Evolutionary conservation across 2,888 invertebrate genomes (phyloP), one percentile per base, ranked within the genome.

Genomic region (Phytoseiulus persimilis): DNA sequence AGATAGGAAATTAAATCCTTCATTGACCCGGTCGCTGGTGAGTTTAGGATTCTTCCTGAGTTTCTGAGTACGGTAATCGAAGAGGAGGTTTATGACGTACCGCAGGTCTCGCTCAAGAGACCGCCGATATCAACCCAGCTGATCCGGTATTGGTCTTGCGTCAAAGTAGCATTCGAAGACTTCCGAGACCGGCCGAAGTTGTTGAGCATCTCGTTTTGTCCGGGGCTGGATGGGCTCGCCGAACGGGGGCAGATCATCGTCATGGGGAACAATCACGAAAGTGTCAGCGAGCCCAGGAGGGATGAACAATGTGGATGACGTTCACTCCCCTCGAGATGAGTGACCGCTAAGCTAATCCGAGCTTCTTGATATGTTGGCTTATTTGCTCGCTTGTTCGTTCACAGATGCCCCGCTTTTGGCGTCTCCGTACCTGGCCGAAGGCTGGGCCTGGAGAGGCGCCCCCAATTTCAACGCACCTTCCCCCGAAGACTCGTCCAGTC

Each of bases 371-470:
- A 23, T 65, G 28, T 65, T 65, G 65, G 65, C 65, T 65, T 65
- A 65, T 65, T 65, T 65, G 65, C 65, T 65, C 65, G 65, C 65
- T 65, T 65, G 2, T 65, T 65, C 18, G 14, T 28, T 28, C 65
- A 65, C 65, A 65, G 65, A 65, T 65, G 65, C 65, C 65, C 65
- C 65, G 65, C 39, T 87, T 32, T 45, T 87, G 45, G 45, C 87
- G 3, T 87, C 87, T 11, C 87, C 87, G n/a, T 87, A 87, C 32
- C 33, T 87, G 11, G 87, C 33, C 18, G 87, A 87, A 33, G 33
- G 33, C 32, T 87, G 87, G 87, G 87, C 87, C 32, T 87, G 87
- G 87, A 31, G 39, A 23, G 39, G 39, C n/a, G 87, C 87, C 32
- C 32, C 87, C n/a, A 87, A 87, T 87, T 45, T 87, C n/a, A 45